Base-by-base conservation (phyloP, 2,113 vertebrate genomes). In the Phasianus colchicus region DNA sequence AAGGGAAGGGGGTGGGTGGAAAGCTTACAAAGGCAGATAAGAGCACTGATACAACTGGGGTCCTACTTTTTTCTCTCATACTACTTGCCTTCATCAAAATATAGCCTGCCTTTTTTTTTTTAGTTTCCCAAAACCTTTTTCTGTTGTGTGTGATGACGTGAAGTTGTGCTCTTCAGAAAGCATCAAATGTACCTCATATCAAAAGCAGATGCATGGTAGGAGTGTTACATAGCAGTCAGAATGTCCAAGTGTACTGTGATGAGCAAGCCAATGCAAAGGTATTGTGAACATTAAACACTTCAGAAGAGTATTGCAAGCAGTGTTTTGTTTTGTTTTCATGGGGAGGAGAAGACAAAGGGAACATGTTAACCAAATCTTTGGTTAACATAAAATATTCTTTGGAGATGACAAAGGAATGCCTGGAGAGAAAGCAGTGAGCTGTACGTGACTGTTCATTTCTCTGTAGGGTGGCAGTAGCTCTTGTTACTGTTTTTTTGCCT, bases 1-100 rank as follows among this genome's bases (percentile, higher is more conserved):
- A 67, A 50, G 40, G 3, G 13, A 7, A 5, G 3, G 21, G 29
- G 3, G 1, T 9, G 4, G 17, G 21, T 64, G 38, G 3, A 32
- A 24, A 57, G 12, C 19, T 79, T 77, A 25, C 1, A 60, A 58
- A 25, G 34, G 20, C 48, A 30, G 8, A 27, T 30, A 38, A 50
- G 36, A 18, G 54, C 36, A 11, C 12, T 9, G 13, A 22, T 38
- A 64, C 50, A 52, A 52, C 29, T 32, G 22, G 29, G 21, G 22
- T 25, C 21, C 36, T 32, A 13, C 40, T 18, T 32, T 61, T 20
- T 19, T 38, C 25, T 48, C 36, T 77, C 16, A 24, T 15, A 30
- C 29, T 38, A 30, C 48, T n/a, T 54, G 43, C 6, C 25, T 47
- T 58, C n/a, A 25, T 27, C 43, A 25, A 47, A 79, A 42, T 40